phyloP scores from a whole-genome alignment of 2,797 vertebrate genomes.

The Betta splendens region DNA sequence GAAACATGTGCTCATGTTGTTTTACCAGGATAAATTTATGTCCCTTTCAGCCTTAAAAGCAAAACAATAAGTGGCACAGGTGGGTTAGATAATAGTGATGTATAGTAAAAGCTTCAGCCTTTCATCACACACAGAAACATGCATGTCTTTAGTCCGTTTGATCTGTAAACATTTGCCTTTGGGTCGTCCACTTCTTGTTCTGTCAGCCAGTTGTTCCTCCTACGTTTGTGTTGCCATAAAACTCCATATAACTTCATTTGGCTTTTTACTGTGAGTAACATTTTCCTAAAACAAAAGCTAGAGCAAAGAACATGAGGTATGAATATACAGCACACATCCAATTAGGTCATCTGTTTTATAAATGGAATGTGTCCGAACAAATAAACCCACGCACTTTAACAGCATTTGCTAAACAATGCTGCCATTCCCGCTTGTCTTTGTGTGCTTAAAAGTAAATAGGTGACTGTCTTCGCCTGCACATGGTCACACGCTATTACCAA shows the following conservation, averaged over 20 bases:
- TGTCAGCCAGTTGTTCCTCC: neutral
- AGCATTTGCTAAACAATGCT: neutral
- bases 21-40: neutral
- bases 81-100: neutral
- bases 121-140: conserved; percentile 7
- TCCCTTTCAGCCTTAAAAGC: conserved; percentile 8
- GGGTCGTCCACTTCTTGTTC: neutral
- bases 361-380: conserved; percentile 52
- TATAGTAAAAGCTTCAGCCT: neutral
- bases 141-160: too few relatives aligned
- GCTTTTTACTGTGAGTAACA: neutral
- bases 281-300: neutral
- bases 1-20: neutral
- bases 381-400: neutral
- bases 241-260: neutral
- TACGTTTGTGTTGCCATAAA: neutral
- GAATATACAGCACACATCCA: conserved; percentile 17
- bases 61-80: conserved; percentile 45
- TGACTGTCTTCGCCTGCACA: neutral
- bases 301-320: conserved; percentile 22
- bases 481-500: conserved; percentile 2
- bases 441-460: conserved; percentile 30
- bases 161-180: conserved; percentile 6
- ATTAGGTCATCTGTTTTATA: conserved; percentile 15
- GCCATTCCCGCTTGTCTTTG: neutral